Percentiles rank a stretch among this genome's conserved stretches.
Conservation (phyloP, 2,113 vertebrate genomes). For the Larimichthys polyactis region DNA sequence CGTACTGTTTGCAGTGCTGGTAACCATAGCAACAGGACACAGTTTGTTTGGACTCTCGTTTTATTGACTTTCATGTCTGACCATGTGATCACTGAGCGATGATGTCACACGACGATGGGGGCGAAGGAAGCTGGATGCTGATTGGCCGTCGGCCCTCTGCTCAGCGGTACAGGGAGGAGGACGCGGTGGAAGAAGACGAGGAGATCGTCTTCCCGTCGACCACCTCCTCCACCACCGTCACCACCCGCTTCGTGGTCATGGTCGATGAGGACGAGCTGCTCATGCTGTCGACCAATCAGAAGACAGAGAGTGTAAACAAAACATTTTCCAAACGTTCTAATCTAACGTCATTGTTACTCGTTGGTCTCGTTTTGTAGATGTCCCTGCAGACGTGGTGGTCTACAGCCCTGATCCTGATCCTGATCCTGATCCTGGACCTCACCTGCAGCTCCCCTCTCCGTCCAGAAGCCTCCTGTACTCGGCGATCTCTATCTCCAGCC, state of each 20-base stretch:
- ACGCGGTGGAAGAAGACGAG: conserved; percentile 36
- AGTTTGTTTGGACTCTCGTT: not conserved
- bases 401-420: too few species aligned
- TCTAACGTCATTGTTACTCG: too few species aligned
- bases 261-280: conserved; percentile 4
- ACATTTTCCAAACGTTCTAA: too few species aligned
- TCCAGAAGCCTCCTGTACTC: conserved; percentile 88
- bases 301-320: not conserved
- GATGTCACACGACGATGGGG: not conserved
- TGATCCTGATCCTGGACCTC: conserved; percentile 1
- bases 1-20: too few species aligned
- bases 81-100: not conserved
- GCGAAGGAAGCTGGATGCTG: not conserved
- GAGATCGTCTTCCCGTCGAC: conserved; percentile 71
- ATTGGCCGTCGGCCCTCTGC: not conserved
- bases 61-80: conserved; percentile 21
- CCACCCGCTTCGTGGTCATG: conserved; percentile 47
- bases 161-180: not conserved
- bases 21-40: not conserved
- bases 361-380: too few species aligned
- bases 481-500: conserved; percentile 89
- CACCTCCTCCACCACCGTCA: conserved; percentile 73
- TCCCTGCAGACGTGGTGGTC: too few species aligned
- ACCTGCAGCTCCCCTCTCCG: conserved; percentile 65
- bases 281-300: conserved; percentile 46